These are phyloP conservation scores for Camelus dromedarius DNA, from an alignment of 2,113 vertebrate genomes.

Conservation along the genomic window DNA sequence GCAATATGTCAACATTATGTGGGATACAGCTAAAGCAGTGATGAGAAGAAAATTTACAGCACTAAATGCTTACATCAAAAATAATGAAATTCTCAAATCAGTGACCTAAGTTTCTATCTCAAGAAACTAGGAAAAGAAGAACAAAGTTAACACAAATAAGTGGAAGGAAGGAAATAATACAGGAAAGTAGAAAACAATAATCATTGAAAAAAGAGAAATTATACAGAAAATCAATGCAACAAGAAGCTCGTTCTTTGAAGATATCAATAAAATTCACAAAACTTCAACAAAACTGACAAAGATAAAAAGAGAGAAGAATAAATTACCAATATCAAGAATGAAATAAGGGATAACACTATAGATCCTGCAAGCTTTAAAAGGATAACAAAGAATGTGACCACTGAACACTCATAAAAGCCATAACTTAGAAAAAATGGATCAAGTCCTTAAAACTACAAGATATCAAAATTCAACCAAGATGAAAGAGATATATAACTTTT, in stretches of 20 bases:
- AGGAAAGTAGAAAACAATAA: not conserved
- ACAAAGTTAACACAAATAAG: not conserved
- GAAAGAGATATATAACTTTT: not conserved
- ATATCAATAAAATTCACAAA: conserved; percentile 21
- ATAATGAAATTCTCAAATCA: not conserved
- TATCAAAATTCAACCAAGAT: not conserved
- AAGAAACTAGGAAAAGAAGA: conserved; percentile 17
- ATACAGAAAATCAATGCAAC: not conserved
- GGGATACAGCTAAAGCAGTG: not conserved
- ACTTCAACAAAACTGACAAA: not conserved
- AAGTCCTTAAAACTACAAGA: not conserved
- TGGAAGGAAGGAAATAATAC: not conserved
- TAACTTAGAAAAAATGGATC: not conserved
- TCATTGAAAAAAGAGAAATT: not conserved
- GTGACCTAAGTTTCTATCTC: not conserved
- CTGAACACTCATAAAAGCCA: not conserved
- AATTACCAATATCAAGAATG: not conserved
- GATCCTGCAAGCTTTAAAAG: not conserved
- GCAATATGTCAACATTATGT: not conserved
- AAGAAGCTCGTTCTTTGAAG: not conserved
- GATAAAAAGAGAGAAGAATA: not conserved
- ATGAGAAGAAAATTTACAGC: not conserved
- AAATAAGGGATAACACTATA: not conserved
- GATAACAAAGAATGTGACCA: not conserved
- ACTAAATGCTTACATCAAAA: not conserved